Evolutionary conservation across 2,113 vertebrate species (phyloP), one percentile per base, ranked within the genome.

Genomic region (Atrichornis clamosus): DNA sequence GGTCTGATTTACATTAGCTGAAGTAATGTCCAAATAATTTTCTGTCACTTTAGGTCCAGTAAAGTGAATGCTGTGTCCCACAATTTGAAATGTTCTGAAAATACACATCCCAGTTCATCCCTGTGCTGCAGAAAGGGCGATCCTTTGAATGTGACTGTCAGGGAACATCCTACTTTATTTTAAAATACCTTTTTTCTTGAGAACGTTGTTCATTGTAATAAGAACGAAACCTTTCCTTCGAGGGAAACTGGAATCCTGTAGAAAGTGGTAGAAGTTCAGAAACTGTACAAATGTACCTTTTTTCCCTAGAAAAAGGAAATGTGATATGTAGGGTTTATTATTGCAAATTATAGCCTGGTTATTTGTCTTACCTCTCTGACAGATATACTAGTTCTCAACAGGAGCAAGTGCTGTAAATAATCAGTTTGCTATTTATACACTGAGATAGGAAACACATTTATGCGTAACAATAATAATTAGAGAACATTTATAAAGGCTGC

Each of bases 371-470:
- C 82, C 55, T 94, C 65, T 79, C 49, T 94, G 85, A 93, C 74
- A 93, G 80, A 86, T 77, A 72, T 67, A 84, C 73, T 75, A 75
- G 72, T 81, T 72, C 91, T 93, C 80, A 92, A 82, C 59, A 81
- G 83, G 86, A 84, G 70, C 67, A 68, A 95, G 76, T 63, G 84
- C 91, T 93, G 87, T 95, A 95, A 95, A 96, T 96, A 95, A 96
- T 92, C 89, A 44, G 72, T 84, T 92, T 95, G 41, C 81, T 97
- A 84, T 96, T 95, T 93, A 86, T 92, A 67, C 64, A 63, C 60
- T 89, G 89, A 74, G 92, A 78, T 80, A 75, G 63, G 73, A 84
- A 93, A 87, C 64, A 84, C 52, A 55, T 90, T 95, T 92, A 62
- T 90, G 89, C 64, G 64, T 52, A 95, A 86, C 89, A 87, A 87